A percentile compares a stretch with the other conserved stretches of the same genome.
phyloP scores from a whole-genome alignment of 2,888 invertebrate genomes.

The Brachypterus glaber region DNA sequence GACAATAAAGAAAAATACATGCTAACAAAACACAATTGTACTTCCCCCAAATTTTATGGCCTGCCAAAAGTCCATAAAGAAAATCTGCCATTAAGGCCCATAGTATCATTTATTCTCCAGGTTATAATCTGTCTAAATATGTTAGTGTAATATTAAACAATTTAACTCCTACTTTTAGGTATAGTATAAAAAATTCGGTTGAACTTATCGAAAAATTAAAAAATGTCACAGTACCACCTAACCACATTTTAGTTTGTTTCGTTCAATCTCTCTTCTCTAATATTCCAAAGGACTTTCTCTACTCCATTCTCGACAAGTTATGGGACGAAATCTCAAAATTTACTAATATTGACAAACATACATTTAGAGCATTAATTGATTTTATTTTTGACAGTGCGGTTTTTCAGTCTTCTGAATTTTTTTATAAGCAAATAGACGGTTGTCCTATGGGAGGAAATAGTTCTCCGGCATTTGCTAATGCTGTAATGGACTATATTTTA shows the following conservation, averaged over 20 bases:
- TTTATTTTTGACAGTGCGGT: not conserved
- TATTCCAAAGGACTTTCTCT: not conserved
- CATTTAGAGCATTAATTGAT: not conserved
- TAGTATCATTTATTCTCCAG: conserved; percentile 5
- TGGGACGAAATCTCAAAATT: not conserved
- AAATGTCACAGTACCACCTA: not conserved
- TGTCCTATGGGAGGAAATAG: not conserved
- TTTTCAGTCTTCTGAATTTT: not conserved
- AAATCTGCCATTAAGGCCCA: conserved; percentile 1
- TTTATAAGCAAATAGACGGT: not conserved
- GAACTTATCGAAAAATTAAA: not conserved
- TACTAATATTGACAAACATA: not conserved
- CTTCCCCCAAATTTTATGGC: conserved; percentile 2
- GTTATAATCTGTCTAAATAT: not conserved
- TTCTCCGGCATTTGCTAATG: not conserved
- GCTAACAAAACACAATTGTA: too few relatives aligned
- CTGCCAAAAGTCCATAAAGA: conserved; percentile 8
- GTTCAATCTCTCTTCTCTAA: conserved; percentile 6
- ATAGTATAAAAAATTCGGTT: conserved; percentile 1
- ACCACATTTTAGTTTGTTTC: not conserved
- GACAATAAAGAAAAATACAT: too few relatives aligned
- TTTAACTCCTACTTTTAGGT: not conserved
- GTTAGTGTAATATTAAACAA: conserved; percentile 1
- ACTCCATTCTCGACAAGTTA: not conserved
- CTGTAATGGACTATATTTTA: not conserved